These are phyloP conservation scores for Cyphomyrmex costatus DNA, from an alignment of 1,140 invertebrate species.

Conservation along the genomic window DNA sequence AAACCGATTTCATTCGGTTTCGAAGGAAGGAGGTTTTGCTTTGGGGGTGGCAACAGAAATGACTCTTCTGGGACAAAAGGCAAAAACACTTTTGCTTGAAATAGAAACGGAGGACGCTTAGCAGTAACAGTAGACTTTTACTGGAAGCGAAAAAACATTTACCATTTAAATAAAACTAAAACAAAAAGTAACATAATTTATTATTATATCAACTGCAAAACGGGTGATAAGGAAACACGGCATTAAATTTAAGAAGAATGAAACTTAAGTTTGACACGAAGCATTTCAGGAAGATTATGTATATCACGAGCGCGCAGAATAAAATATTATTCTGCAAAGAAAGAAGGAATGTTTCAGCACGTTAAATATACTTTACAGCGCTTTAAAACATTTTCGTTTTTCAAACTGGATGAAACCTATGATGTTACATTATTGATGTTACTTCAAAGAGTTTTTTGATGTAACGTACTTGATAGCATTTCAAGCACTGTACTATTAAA, in stretches of 20 bases:
- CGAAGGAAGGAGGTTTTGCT: conserved; percentile 30
- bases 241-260: not conserved
- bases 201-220: not conserved
- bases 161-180: not conserved
- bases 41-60: conserved; percentile 27
- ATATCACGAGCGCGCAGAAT: not conserved
- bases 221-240: not conserved
- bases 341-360: not conserved
- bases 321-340: not conserved
- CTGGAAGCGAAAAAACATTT: conserved; percentile 1
- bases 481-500: conserved; percentile 7
- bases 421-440: conserved; percentile 27
- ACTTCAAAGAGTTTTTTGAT: conserved; percentile 34
- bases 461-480: conserved; percentile 7
- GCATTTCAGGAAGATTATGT: not conserved
- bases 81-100: conserved; percentile 45
- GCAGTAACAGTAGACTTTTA: conserved; percentile 19
- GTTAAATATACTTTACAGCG: not conserved
- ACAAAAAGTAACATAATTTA: not conserved
- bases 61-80: conserved; percentile 14
- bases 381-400: conserved; percentile 4
- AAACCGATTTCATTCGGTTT: conserved; percentile 41
- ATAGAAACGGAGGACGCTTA: conserved; percentile 23
- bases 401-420: not conserved
- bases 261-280: conserved; percentile 14